phyloP scores from a whole-genome alignment of 2,113 vertebrate genomes.

The Semicossyphus pulcher region DNA sequence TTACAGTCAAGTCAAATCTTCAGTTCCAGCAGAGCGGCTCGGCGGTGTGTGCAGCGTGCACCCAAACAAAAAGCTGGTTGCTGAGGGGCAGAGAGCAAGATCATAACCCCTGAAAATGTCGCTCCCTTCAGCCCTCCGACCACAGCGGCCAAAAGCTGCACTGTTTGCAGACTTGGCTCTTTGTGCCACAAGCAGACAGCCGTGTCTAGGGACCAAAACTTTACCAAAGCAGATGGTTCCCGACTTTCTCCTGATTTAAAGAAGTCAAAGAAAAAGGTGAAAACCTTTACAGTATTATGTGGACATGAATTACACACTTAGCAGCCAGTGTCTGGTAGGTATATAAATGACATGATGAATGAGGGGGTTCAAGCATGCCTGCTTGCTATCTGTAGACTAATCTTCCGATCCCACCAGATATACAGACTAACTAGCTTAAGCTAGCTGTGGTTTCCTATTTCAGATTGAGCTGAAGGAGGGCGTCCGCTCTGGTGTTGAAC shows the following conservation, averaged over 20 bases:
- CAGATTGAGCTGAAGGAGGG: conserved; percentile 45
- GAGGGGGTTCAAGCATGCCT: neutral
- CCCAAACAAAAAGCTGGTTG: conserved; percentile 52
- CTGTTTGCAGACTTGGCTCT: neutral
- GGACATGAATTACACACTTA: conserved; percentile 6
- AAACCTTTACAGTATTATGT: neutral
- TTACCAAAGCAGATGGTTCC: conserved; percentile 25
- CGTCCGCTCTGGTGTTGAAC: conserved; percentile 26
- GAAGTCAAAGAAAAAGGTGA: neutral
- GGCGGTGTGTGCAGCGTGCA: conserved; percentile 27
- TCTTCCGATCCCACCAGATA: conserved; percentile 28
- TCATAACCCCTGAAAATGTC: conserved; percentile 68
- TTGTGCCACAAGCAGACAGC: conserved; percentile 47
- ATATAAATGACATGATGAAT: conserved; percentile 3
- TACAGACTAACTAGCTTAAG: conserved; percentile 12
- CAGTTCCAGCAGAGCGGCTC: conserved; percentile 32
- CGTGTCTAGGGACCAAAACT: conserved; percentile 22
- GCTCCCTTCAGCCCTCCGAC: conserved; percentile 24
- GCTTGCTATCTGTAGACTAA: conserved; percentile 14
- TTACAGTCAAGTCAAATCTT: conserved; percentile 5
- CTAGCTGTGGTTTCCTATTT: conserved; percentile 55
- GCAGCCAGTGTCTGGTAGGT: neutral
- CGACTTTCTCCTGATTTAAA: conserved; percentile 17
- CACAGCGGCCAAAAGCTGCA: conserved; percentile 9
- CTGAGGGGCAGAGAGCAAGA: conserved; percentile 54